These are phyloP conservation scores for Okapia johnstoni DNA, from an alignment of 2,113 vertebrate genomes.

Conservation along the genomic window DNA sequence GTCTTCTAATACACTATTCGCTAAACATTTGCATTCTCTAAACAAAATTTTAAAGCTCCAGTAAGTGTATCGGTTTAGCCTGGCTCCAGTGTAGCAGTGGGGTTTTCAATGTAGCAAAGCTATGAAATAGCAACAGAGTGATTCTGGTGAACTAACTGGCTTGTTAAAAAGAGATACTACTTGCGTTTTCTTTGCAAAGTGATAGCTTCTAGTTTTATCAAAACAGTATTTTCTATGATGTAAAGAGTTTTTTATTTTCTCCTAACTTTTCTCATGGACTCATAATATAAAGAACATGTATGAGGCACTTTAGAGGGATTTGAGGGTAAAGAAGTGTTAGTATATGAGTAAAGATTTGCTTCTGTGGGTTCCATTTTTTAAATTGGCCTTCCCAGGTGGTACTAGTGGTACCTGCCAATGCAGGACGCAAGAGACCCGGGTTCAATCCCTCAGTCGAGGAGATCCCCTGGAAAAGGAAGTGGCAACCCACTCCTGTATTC, in stretches of 20 bases:
- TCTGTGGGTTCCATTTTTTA: not conserved
- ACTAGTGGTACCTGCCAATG: not conserved
- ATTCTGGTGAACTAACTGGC: not conserved
- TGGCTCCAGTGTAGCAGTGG: not conserved
- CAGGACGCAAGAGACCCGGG: not conserved
- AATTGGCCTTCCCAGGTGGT: not conserved
- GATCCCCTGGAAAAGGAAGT: not conserved
- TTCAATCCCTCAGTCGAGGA: not conserved
- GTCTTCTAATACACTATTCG: not conserved
- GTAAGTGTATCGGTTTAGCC: not conserved
- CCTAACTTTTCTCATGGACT: not conserved
- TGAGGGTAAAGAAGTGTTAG: not conserved
- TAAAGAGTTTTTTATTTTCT: not conserved
- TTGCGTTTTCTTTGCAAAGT: not conserved
- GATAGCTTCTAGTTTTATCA: not conserved
- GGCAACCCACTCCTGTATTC: not conserved
- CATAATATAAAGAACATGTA: not conserved
- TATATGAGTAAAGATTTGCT: not conserved
- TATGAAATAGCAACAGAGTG: not conserved
- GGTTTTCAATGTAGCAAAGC: not conserved
- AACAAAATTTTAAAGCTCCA: constrained; percentile 3
- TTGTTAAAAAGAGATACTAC: not conserved
- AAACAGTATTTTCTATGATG: not conserved
- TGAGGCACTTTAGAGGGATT: not conserved
- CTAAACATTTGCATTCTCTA: constrained; percentile 21